These are phyloP conservation scores for Enteromius fasciolatus DNA, from an alignment of 2,797 vertebrate species.

Conservation along the genomic window DNA sequence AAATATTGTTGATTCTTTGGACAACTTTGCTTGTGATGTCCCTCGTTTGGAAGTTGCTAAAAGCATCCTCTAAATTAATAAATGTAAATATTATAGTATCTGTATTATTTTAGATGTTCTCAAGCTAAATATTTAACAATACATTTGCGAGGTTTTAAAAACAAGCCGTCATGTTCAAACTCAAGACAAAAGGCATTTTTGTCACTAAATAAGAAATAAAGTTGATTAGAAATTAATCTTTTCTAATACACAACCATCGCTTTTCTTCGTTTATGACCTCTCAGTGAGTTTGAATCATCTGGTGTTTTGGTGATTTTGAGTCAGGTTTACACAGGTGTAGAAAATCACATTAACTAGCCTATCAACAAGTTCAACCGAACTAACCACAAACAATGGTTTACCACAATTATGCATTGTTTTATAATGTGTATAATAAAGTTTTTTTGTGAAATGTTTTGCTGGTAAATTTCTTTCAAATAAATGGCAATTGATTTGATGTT, in stretches of 20 bases:
- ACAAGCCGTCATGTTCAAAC: background rate
- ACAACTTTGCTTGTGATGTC: background rate
- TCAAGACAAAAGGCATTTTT: background rate
- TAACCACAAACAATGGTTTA: background rate
- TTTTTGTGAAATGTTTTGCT: background rate
- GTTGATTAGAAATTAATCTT: background rate
- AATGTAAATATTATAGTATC: background rate
- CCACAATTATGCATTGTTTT: background rate
- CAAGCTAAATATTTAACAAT: background rate
- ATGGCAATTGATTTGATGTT: background rate
- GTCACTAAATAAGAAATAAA: background rate
- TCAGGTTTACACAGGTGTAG: background rate
- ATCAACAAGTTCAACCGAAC: background rate
- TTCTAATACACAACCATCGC: background rate
- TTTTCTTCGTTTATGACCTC: background rate
- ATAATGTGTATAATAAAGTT: background rate
- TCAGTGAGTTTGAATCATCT: background rate
- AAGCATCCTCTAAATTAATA: too few species aligned
- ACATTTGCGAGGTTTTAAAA: background rate
- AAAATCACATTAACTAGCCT: background rate
- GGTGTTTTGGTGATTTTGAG: background rate
- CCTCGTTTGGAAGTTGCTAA: background rate
- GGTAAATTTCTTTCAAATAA: too few species aligned
- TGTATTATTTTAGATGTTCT: background rate
- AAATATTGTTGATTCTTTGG: background rate